Evolutionary conservation across 1,140 invertebrate genomes (phyloP).

Genomic region (Brachionus sp.): DNA sequence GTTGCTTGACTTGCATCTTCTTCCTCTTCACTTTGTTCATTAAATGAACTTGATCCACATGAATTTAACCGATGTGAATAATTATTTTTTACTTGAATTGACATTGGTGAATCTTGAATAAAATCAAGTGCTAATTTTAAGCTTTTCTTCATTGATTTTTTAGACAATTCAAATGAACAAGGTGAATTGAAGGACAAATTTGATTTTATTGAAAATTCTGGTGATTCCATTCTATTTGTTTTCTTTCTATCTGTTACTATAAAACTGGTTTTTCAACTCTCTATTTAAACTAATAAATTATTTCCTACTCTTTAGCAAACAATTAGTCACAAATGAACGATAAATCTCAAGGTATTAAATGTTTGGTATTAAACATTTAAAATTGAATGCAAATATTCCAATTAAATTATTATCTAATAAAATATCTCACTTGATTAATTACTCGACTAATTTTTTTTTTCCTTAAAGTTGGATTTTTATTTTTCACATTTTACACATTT

Average conservation of each 20-base stretch:
- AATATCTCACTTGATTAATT: background rate
- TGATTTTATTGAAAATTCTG: background rate
- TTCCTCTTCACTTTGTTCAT: background rate
- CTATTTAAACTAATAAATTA: background rate
- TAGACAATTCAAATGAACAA: background rate
- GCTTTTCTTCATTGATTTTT: background rate
- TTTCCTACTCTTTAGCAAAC: background rate
- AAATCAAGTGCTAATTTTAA: background rate
- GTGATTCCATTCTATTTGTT: background rate
- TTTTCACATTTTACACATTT: too few relatives aligned
- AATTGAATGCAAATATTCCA: background rate
- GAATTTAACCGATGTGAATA: background rate
- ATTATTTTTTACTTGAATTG: background rate
- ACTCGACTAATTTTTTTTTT: background rate
- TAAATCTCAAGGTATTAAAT: slow-evolving; percentile 17
- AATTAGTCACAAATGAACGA: background rate
- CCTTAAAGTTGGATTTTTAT: too few relatives aligned
- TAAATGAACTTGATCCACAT: background rate
- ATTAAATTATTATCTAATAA: background rate
- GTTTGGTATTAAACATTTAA: background rate
- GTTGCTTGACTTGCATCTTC: slow-evolving; percentile 5
- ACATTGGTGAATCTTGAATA: background rate
- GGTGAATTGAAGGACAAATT: background rate
- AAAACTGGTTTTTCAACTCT: background rate
- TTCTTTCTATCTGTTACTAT: background rate